Percentiles rank a stretch among this genome's conserved stretches.
Evolutionary conservation across 2,888 invertebrate species (phyloP).

Genomic region (Netelia fuscicornis): DNA sequence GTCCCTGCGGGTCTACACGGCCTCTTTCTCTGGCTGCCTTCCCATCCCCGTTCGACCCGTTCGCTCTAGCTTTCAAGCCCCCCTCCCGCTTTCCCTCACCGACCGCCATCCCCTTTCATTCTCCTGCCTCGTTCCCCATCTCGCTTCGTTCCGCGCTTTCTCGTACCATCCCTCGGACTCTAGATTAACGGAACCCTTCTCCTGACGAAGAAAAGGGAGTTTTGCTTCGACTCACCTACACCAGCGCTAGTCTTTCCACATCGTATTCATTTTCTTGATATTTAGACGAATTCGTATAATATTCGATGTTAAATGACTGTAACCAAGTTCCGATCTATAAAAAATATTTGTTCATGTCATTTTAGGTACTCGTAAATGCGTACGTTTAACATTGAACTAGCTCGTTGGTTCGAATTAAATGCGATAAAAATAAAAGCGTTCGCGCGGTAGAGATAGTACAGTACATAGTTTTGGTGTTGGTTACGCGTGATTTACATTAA

Average conservation of each 20-base stretch:
- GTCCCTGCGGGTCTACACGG: constrained; percentile 67
- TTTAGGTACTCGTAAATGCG: neutral
- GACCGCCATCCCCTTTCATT: constrained; percentile 24
- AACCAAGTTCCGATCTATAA: too few relatives aligned
- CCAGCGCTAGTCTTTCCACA: constrained; percentile 77
- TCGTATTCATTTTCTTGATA: constrained; percentile 17
- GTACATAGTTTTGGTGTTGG: constrained; percentile 35
- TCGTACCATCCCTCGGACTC: constrained; percentile 78
- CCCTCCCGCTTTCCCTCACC: constrained; percentile 40
- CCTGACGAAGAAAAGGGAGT: constrained; percentile 78
- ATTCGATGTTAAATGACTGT: too few relatives aligned
- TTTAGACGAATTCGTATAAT: too few relatives aligned
- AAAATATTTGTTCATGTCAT: neutral
- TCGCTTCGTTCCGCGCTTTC: constrained; percentile 50
- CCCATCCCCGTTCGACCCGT: constrained; percentile 56
- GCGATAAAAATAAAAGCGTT: constrained; percentile 12
- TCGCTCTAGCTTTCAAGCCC: constrained; percentile 63
- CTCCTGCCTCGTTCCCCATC: constrained; percentile 53
- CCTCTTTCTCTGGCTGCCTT: constrained; percentile 71
- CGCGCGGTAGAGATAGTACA: constrained; percentile 23
- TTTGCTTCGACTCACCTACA: constrained; percentile 79
- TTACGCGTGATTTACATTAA: constrained; percentile 68
- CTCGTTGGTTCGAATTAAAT: neutral
- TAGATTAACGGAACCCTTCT: constrained; percentile 83
- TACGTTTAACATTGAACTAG: neutral